Evolutionary conservation across 2,888 invertebrate genomes (phyloP).

Genomic region (Criorhina ranunculi): DNA sequence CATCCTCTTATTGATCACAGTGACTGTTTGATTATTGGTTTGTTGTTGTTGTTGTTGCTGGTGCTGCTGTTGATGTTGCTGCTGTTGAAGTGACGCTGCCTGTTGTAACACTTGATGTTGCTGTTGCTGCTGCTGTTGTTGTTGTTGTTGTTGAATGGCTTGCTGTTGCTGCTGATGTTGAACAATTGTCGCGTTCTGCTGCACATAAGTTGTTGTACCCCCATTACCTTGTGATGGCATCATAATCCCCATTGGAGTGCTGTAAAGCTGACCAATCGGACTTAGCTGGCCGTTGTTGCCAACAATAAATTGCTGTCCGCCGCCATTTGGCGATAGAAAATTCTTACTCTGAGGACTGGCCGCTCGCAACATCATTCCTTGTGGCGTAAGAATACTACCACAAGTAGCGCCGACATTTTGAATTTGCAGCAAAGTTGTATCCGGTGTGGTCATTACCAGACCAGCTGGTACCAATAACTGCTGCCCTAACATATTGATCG

Average conservation of each 20-base stretch:
- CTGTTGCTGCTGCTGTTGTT: slow-evolving; percentile 77
- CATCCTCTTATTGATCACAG: slow-evolving; percentile 78
- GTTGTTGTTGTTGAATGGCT: slow-evolving; percentile 85
- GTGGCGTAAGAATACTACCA: slow-evolving; percentile 87
- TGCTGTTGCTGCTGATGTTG: slow-evolving; percentile 90
- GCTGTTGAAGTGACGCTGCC: slow-evolving; percentile 85
- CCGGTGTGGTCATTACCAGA: slow-evolving; percentile 93
- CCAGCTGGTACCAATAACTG: slow-evolving; percentile 94
- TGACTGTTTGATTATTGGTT: slow-evolving; percentile 77
- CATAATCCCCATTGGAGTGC: slow-evolving; percentile 84
- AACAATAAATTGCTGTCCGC: slow-evolving; percentile 89
- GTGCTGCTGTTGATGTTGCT: slow-evolving; percentile 58
- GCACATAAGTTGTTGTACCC: slow-evolving; percentile 90
- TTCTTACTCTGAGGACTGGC: slow-evolving; percentile 90
- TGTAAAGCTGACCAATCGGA: slow-evolving; percentile 86
- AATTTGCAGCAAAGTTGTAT: slow-evolving; percentile 90
- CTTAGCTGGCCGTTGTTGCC: slow-evolving; percentile 92
- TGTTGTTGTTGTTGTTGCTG: slow-evolving; percentile 77
- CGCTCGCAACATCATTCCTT: slow-evolving; percentile 92
- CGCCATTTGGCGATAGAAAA: slow-evolving; percentile 90
- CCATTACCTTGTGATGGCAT: slow-evolving; percentile 82
- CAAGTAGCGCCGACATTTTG: slow-evolving; percentile 89
- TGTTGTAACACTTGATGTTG: slow-evolving; percentile 87
- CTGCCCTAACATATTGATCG: slow-evolving; percentile 92
- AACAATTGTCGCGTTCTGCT: slow-evolving; percentile 94